Base-by-base conservation (phyloP, 2,113 vertebrate species). In the Holacanthus passer region DNA sequence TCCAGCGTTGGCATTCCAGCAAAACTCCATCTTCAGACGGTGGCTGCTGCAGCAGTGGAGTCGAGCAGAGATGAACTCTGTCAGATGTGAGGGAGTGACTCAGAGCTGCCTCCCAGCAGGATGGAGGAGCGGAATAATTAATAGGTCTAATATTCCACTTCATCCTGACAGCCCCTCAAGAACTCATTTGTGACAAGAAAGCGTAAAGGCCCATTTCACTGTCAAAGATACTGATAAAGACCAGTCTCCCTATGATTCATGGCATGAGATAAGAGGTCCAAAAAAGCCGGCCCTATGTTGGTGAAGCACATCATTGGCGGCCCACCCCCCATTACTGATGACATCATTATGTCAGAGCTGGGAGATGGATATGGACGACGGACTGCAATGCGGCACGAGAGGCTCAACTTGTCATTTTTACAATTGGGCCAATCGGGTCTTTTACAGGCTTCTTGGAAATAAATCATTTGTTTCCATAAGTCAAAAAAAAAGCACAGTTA, bases 111-210 rank as follows among this genome's bases (percentile, higher is more conserved):
- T 82, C 77, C 77, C 79, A 73, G 83, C 77, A n/a, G 35, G 74
- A 53, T 56, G 79, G 58, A 69, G 10, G 66, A 87, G 76, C 41
- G 3, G 66, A 86, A 87, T 93, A 88, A 89, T 91, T 80, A 86
- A 88, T 77, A 58, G 65, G 31, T 87, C 64, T 79, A 69, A 87
- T 90, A 86, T 89, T 82, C 76, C 78, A 77, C 81, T 87, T 81
- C 65, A 76, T 62, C 63, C 72, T 82, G 78, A 86, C 77, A 47
- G 68, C 56, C 70, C 73, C 73, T 79, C 73, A 82, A 91, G 77
- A 85, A 66, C 78, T 87, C 72, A 68, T 86, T 83, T 84, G 68
- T 86, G 88, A 91, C 83, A 80, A 75, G 74, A 82, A 81, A 66
- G 59, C 29, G 1, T 78, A 73, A 81, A 79, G 77, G 84, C 31